Evolutionary conservation across 2,888 invertebrate species (phyloP), one percentile per base, ranked within the genome.

Genomic region (Tipula confusa): DNA sequence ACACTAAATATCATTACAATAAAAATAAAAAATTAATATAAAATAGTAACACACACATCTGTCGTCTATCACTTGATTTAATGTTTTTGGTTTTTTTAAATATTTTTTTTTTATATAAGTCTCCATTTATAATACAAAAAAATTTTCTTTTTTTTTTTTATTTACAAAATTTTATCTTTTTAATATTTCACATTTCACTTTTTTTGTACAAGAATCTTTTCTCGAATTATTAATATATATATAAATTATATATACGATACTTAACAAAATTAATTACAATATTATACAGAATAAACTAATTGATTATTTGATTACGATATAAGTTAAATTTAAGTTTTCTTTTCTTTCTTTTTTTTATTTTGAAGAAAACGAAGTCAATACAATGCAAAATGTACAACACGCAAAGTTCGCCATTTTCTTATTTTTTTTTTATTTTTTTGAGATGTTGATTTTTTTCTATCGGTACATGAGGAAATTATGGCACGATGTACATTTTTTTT

Each of bases 331-430:
- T 82, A 33, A 82, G 64, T 64, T 64, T 64, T 24, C 64, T 64
- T 24, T 64, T 64, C 64, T 83, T 43, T 83, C 7, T 28, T 43
- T 83, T n/a, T 24, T 36, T 82, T 82, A 82, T 38, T 83, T 43
- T 48, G 28, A 29, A 29, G 43, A 83, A 83, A 83, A 83, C 48
- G 48, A 43, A 83, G 83, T 83, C 31, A 83, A 83, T 83, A 83
- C 84, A 84, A 84, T 84, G 85, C 83, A 85, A 85, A 84, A 83
- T 84, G 84, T 84, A 84, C 85, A 85, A 84, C 85, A 85, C 84
- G 85, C 84, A 85, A 85, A 85, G 85, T 84, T 85, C 85, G 85
- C 85, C 85, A 85, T 85, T 85, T 85, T 85, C 85, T 85, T n/a
- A n/a, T n/a, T 84, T 82, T 82, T 36, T 36, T 82, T 82, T 85